Conservation (phyloP, 2,113 vertebrate genomes). For the Dascyllus trimaculatus region DNA sequence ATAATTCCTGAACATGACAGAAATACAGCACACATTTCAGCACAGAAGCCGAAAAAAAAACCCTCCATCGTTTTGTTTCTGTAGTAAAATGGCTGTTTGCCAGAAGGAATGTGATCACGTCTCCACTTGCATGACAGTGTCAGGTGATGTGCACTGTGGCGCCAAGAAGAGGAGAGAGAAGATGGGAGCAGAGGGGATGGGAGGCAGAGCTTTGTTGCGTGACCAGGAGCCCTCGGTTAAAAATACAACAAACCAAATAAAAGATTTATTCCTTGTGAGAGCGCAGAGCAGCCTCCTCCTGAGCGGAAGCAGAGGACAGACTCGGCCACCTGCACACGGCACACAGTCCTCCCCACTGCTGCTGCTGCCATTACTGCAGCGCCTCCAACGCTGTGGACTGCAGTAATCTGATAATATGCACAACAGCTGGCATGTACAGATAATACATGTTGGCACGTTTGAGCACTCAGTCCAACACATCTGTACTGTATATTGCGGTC, state of each 20-base stretch:
- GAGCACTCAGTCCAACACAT: conserved; percentile 9
- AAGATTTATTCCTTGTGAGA: conserved; percentile 89
- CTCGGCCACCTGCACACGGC: conserved; percentile 81
- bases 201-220: conserved; percentile 74
- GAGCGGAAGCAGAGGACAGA: conserved; percentile 67
- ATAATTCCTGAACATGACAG: background rate
- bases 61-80: background rate
- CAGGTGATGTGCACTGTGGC: conserved; percentile 28
- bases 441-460: conserved; percentile 26
- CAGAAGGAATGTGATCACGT: conserved; percentile 35
- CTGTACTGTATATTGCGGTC: background rate
- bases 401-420: conserved; percentile 52
- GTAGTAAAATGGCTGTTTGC: conserved; percentile 5
- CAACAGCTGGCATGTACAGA: conserved; percentile 29
- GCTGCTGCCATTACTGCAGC: conserved; percentile 55
- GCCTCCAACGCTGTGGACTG: conserved; percentile 22
- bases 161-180: conserved; percentile 26
- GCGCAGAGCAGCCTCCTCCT: conserved; percentile 69
- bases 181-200: conserved; percentile 43
- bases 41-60: background rate
- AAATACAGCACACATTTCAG: background rate
- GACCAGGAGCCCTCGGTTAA: conserved; percentile 84
- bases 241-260: conserved; percentile 87
- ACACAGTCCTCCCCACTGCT: conserved; percentile 64
- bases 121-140: conserved; percentile 50